Conservation (phyloP, 2,888 invertebrate genomes). For the Drosophila phalerata region DNA sequence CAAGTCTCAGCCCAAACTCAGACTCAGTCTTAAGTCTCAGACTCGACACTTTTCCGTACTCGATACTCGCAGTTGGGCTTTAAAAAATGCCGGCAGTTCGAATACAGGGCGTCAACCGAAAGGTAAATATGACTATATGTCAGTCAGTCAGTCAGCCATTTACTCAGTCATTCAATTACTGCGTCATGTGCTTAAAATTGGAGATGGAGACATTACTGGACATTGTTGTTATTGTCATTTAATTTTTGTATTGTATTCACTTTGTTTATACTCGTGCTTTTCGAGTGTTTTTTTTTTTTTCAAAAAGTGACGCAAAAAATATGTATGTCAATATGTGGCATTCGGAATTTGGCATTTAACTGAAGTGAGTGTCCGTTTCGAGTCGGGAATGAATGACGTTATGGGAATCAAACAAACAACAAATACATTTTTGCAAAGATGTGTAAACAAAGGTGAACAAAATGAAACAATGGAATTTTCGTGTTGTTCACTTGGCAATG, state of each 20-base stretch:
- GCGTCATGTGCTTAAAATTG: slow-evolving; percentile 64
- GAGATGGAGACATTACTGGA: slow-evolving; percentile 57
- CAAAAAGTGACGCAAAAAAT: slow-evolving; percentile 30
- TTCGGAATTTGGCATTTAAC: slow-evolving; percentile 48
- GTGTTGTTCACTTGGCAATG: slow-evolving; percentile 52
- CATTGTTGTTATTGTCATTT: slow-evolving; percentile 11
- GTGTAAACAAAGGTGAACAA: slow-evolving; percentile 45
- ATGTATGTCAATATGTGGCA: slow-evolving; percentile 40
- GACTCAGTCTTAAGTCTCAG: slow-evolving; percentile 22
- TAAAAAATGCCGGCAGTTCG: slow-evolving; percentile 40
- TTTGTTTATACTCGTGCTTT: not conserved
- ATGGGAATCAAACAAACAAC: slow-evolving; percentile 25
- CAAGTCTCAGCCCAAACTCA: slow-evolving; percentile 23
- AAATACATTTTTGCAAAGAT: slow-evolving; percentile 25
- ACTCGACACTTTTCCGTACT: slow-evolving; percentile 56
- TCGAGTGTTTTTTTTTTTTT: slow-evolving; percentile 9
- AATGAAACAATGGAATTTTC: slow-evolving; percentile 59
- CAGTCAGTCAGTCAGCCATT: slow-evolving; percentile 19
- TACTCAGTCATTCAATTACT: slow-evolving; percentile 30
- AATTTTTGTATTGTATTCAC: slow-evolving; percentile 2
- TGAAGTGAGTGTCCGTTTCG: slow-evolving; percentile 30
- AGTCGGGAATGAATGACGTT: slow-evolving; percentile 29
- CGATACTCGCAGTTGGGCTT: slow-evolving; percentile 13
- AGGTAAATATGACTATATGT: slow-evolving; percentile 41
- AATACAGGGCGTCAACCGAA: slow-evolving; percentile 56